Base-by-base conservation (phyloP, 2,888 invertebrate species). In the Phasia obesa region DNA sequence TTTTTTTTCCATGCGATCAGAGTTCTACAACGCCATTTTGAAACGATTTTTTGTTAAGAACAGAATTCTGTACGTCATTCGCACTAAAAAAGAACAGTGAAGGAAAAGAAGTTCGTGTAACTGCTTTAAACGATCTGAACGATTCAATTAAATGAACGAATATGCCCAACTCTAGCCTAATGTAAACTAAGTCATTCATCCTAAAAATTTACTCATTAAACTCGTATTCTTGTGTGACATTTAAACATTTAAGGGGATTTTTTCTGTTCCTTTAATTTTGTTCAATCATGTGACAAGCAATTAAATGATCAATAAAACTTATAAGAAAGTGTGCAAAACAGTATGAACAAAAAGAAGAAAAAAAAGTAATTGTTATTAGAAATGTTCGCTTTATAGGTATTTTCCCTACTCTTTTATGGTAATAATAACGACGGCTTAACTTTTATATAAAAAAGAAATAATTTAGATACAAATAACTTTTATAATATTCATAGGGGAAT, bases 281-380 rank as follows among this genome's bases (percentile, higher is more conserved):
- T 67, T 42, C 44, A 64, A 64, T 74, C 44, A 47, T 57, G 21
- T 23, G 31, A 59, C 21, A 59, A 67, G n/a, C 42, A 71, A 31
- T 57, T 71, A 27, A 57, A 49, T 65, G 67, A 69, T 55, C 64
- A 69, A 62, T 59, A 21, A 64, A 70, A 59, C 53, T 75, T 67
- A 21, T 55, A 23, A n/a, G 23, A 21, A 42, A 4, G 0, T 42
- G 19, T 51, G 31, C 35, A 35, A 35, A 35, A 35, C 35, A 35
- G 49, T 60, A 15, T 17, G 15, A 31, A 17, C 21, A 49, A 42
- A 51, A 42, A 62, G n/a, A n/a, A n/a, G n/a, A n/a, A n/a, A n/a
- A n/a, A n/a, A n/a, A n/a, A 74, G 60, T 70, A 75, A 81, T 71
- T 59, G 59, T 60, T 70, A 75, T 75, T 70, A 44, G 60, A 76